phyloP scores from a whole-genome alignment of 1,140 invertebrate genomes.

The Manduca sexta region DNA sequence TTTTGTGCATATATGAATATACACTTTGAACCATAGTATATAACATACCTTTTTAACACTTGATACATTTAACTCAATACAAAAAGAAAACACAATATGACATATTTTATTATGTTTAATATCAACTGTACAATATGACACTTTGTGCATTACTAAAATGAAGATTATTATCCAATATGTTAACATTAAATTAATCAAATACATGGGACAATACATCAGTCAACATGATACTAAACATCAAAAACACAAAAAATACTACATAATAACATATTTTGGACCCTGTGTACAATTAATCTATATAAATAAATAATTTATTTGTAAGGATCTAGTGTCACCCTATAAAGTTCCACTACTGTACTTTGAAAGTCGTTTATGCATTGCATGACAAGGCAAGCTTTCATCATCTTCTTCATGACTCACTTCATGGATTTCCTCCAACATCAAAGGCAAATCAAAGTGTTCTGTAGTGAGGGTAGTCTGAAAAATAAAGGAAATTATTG shows the following conservation, averaged over 20 bases:
- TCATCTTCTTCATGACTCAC: conserved; percentile 55
- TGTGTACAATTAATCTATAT: neutral
- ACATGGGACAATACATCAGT: too few relatives aligned
- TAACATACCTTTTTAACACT: too few relatives aligned
- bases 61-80: too few relatives aligned
- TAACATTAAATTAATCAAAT: neutral
- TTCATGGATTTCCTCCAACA: conserved; percentile 56
- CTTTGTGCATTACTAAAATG: too few relatives aligned
- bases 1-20: too few relatives aligned
- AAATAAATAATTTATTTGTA: too few relatives aligned
- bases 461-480: conserved; percentile 36
- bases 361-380: conserved; percentile 32
- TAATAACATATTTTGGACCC: neutral
- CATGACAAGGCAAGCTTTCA: conserved; percentile 34
- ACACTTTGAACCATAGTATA: too few relatives aligned
- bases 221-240: neutral
- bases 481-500: conserved; percentile 23
- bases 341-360: conserved; percentile 45
- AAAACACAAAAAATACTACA: neutral
- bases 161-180: too few relatives aligned
- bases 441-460: conserved; percentile 42
- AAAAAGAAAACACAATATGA: too few relatives aligned
- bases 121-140: too few relatives aligned
- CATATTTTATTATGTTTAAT: too few relatives aligned
- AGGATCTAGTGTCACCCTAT: too few relatives aligned